Evolutionary conservation across 1,140 invertebrate species (phyloP), one percentile per base, ranked within the genome.

Genomic region (Riptortus pedestris): DNA sequence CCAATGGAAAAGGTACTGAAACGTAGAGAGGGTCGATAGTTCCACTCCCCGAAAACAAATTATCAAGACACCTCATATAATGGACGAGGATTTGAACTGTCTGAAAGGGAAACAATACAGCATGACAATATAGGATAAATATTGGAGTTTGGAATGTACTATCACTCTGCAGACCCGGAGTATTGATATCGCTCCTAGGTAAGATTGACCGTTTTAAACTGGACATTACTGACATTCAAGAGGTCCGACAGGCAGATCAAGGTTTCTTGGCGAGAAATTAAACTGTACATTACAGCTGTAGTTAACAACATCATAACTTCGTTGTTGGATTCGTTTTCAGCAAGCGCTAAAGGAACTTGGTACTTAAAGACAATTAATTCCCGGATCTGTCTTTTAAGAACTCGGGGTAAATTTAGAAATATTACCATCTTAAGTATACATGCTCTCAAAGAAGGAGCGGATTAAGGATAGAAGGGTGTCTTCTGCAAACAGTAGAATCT

Each of bases 131-230:
- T 38, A 5, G 16, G 5, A 38, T 38, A 38, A 62, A 18, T 38
- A 27, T 64, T 45, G 64, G 65, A 60, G 64, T 64, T 26, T 68
- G 67, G 67, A 66, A 68, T 66, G 45, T 61, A 24, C 62, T 51
- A 60, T 66, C n/a, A 59, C 22, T 66, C 14, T 20, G 29, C 51
- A 60, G 29, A 64, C 60, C 64, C 26, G 64, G 64, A 29, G 60
- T 27, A 55, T 24, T 61, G 22, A 33, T 58, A 22, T 62, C 16
- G 20, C 38, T 68, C 28, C 22, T 48, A 28, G 45, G 64, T 28
- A 52, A 68, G 65, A 33, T 68, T n/a, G 14, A 31, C 26, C 66
- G 57, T 60, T 66, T 64, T 33, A 52, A 66, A 48, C 28, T 68
- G 29, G 60, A 64, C 43, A 43, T 68, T 45, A 62, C 63, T 1